phyloP scores from a whole-genome alignment of 2,797 vertebrate species.

The Diplodus sargus region DNA sequence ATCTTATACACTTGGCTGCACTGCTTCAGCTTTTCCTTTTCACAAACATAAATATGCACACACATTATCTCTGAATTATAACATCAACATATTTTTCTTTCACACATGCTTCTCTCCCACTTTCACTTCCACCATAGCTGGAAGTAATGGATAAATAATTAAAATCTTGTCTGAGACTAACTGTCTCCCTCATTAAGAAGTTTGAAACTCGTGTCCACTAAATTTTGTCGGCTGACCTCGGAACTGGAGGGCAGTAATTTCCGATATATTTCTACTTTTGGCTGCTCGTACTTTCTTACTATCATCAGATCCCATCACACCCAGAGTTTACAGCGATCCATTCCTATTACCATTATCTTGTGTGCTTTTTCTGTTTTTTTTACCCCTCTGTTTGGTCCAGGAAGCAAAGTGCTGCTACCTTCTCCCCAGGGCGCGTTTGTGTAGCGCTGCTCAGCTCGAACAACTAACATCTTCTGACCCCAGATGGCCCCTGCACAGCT shows the following conservation, averaged over 20 bases:
- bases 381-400: neutral
- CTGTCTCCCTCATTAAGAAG: conserved; percentile 34
- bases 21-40: neutral
- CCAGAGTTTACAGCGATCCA: neutral
- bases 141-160: conserved; percentile 51
- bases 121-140: conserved; percentile 14
- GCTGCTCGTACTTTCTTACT: neutral
- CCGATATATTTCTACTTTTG: neutral
- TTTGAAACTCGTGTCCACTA: conserved; percentile 24
- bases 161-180: conserved; percentile 37
- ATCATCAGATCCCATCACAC: neutral
- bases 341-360: neutral
- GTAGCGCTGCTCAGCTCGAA: neutral
- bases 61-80: conserved; percentile 17
- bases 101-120: neutral
- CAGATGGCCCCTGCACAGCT: neutral
- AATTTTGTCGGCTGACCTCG: conserved; percentile 3
- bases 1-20: conserved; percentile 18
- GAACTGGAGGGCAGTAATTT: neutral
- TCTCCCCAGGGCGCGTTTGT: neutral
- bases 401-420: neutral
- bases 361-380: neutral
- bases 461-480: neutral
- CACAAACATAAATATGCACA: conserved; percentile 3
- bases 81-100: conserved; percentile 1